Base-by-base conservation (phyloP, 37 sponge, comb jelly and placozoan species). In the Amphimedon queenslandica region DNA sequence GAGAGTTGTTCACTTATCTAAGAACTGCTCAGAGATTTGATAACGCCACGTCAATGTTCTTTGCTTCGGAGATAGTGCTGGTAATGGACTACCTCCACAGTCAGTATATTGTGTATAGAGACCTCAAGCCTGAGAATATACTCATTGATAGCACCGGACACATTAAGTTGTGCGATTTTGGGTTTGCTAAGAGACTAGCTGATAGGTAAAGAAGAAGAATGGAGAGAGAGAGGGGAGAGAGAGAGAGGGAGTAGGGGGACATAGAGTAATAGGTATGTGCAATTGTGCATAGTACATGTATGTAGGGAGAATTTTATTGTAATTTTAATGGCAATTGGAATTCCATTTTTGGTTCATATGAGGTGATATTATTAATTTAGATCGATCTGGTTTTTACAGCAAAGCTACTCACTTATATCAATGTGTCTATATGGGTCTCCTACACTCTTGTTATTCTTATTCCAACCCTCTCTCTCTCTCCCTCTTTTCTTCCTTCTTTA, bases 1-100 rank as follows among this genome's bases (percentile, higher is more conserved):
- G 96, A n/a, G 96, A 96, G 61, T 84, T 96, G 55, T 96, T 96
- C 80, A 88, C 90, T 24, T 96, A 92, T 57, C 87, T 96, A 30
- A 66, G 96, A 35, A 77, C 93, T 3, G 90, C 87, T 18, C 85
- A 88, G 28, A 28, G 90, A 0, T 96, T 96, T 67, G 75, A 82
- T 55, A 85, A 83, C 55, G 39, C 76, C 28, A 86, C 82, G 1
- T 66, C 82, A 21, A 51, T 82, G 40, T 96, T 96, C 82, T 96
- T 90, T 75, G 82, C 90, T 3, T 75, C 92, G 41, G 96, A 96
- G 77, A 96, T 96, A 20, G 96, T 96, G 70, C 80, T 89, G 66
- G 92, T 87, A 1, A 66, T 96, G 51, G 96, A 96, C 40, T 92
- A 92, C 70, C 84, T 96, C 4, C 96, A 96, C 57, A 80, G 87